Base-by-base conservation (phyloP, 2,888 invertebrate genomes). In the Nymphalis polychloros region DNA sequence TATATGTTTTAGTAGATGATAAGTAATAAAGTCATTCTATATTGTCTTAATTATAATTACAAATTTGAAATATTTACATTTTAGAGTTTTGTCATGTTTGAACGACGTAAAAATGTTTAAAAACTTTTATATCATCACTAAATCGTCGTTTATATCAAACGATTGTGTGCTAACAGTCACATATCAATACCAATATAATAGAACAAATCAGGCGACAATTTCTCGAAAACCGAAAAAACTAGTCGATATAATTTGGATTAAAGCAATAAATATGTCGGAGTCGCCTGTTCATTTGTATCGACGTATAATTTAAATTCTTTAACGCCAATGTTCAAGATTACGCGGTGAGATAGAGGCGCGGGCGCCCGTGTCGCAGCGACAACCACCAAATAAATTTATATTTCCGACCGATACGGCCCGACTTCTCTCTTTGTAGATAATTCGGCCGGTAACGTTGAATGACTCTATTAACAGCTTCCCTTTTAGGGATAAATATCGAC, bases 311-410 rank as follows among this genome's bases (percentile, higher is more conserved):
- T 92, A 92, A 92, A 92, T 92, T 92, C 92, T 92, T 92, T 92
- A 92, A 92, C 92, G 92, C 92, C 92, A 92, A 92, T 92, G 92
- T 92, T 92, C 87, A 90, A 92, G 92, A 92, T 92, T 92, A 92
- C 88, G 86, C 88, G 88, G 85, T 76, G 85, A 85, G 92, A 92
- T 92, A 92, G 86, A 86, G 88, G 83, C 82, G 84, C 87, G 88
- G 87, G 92, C 90, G 92, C 92, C 89, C 90, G 89, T 89, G 92
- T 90, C 86, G 81, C 83, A 69, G 83, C 83, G 85, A 91, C 89
- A 88, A 86, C 87, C 88, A 89, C 90, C 85, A 90, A 90, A 91
- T 92, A 92, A 92, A 92, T 92, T 91, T 92, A 92, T 91, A 91
- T 90, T 88, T 92, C 92, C 92, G 92, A 91, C 88, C 86, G 87